Conservation (phyloP, 2,113 vertebrate species). For the Gnathonemus echidnorhynchus region DNA sequence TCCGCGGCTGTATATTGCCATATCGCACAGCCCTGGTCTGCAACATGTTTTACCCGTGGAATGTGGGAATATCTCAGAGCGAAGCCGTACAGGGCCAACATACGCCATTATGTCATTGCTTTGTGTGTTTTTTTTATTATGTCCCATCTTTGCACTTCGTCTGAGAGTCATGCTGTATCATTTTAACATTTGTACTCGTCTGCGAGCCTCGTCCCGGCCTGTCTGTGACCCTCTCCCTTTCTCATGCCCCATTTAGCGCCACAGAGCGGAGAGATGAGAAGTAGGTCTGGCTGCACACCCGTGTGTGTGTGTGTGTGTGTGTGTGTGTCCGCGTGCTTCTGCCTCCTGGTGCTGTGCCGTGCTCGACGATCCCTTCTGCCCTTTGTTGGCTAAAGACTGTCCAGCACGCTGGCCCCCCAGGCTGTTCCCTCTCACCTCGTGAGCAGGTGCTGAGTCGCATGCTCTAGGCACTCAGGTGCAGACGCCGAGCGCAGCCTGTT, state of each 20-base stretch:
- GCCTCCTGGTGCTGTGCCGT: background rate
- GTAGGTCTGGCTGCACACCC: constrained; percentile 52
- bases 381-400: background rate
- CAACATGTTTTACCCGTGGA: background rate
- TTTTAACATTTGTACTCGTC: background rate
- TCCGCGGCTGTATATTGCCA: background rate
- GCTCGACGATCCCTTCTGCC: background rate
- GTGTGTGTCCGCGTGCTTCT: constrained; percentile 20
- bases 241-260: constrained; percentile 55
- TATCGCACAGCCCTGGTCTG: background rate
- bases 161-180: background rate
- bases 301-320: constrained; percentile 7
- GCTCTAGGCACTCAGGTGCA: background rate
- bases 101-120: background rate
- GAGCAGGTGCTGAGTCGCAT: background rate
- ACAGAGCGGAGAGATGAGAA: constrained; percentile 61
- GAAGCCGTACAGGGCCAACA: background rate
- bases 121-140: background rate
- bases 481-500: background rate
- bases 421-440: too few relatives aligned
- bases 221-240: constrained; percentile 49
- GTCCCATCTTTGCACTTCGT: background rate
- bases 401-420: background rate
- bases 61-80: background rate
- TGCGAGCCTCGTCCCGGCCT: constrained; percentile 35